Base-by-base conservation (phyloP, 2,113 vertebrate genomes). In the Hypocryptadius cinnamomeus region DNA sequence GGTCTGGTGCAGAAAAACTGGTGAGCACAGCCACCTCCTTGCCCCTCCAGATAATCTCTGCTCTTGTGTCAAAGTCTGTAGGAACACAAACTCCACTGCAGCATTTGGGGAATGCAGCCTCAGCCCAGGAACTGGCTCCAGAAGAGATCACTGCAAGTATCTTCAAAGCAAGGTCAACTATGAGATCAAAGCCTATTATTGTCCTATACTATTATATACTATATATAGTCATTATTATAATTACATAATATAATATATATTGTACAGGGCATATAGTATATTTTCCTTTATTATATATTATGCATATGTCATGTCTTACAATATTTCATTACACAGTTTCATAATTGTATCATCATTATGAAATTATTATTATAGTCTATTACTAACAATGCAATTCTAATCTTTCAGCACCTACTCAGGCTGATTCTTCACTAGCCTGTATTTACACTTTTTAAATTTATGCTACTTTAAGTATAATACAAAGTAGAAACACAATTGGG, bases 1-100 rank as follows among this genome's bases (percentile, higher is more conserved):
- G 35, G 39, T 54, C 16, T 44, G 35, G 33, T 39, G 70, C 56
- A n/a, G 51, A 78, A 42, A 30, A 87, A 47, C 66, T 19, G 10
- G 27, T 42, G 35, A 83, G 27, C 11, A 7, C 23, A 50, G 53
- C 13, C 39, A 45, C 20, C 45, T 79, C 70, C 61, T 18, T 35
- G 24, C 20, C 13, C 35, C 53, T 60, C 68, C 35, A 63, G 10
- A 70, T 60, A 23, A 86, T 15, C 16, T 66, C 35, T 33, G 56
- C 48, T 54, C 23, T 25, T 15, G 8, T 47, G 39, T 42, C 0
- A 0, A 39, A 79, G 66, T 14, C 51, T 28, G 24, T 47, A 76
- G 25, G 48, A 83, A 45, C 1, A 8, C n/a, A 50, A 2, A 4
- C 12, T 48, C 39, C 9, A 2, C 8, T 35, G 44, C 64, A 80